Percentiles rank a stretch among this genome's conserved stretches.
These are phyloP conservation scores for Anastatus disparis DNA, from an alignment of 1,140 invertebrate species.

Conservation along the genomic window DNA sequence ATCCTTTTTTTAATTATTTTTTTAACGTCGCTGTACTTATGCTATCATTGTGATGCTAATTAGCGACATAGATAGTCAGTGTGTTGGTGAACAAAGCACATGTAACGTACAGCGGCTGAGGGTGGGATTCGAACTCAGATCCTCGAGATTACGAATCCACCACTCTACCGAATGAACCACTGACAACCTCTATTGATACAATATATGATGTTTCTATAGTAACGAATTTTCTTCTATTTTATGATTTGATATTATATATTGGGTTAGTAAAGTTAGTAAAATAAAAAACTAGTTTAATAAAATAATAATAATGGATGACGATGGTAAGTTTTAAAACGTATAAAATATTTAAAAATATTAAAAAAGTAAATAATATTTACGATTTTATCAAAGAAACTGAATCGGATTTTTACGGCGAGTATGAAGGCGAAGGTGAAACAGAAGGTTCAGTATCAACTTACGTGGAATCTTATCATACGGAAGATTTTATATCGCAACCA, in stretches of 20 bases:
- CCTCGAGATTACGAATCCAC: no score
- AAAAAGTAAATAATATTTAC: not conserved
- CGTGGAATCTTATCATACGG: constrained; percentile 25
- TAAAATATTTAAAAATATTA: no score
- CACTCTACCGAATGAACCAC: no score
- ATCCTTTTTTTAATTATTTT: not conserved
- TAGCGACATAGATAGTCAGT: no score
- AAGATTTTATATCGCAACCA: constrained; percentile 48
- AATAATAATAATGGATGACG: constrained; percentile 11
- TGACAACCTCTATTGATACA: constrained; percentile 22
- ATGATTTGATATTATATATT: no score
- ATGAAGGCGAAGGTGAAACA: not conserved
- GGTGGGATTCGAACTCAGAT: no score
- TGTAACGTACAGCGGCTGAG: no score
- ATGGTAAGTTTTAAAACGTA: constrained; percentile 14
- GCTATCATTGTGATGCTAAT: not conserved
- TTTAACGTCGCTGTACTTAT: no score
- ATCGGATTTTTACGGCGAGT: not conserved
- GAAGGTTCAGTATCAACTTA: no score
- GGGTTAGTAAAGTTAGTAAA: no score
- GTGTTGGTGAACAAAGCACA: no score
- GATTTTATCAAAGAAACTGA: not conserved
- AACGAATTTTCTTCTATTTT: constrained; percentile 4
- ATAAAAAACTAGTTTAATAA: no score
- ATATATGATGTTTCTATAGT: constrained; percentile 34